These are phyloP conservation scores for Phrynocephalus guinanensis DNA, from an alignment of 2,797 vertebrate species.

Conservation along the genomic window DNA sequence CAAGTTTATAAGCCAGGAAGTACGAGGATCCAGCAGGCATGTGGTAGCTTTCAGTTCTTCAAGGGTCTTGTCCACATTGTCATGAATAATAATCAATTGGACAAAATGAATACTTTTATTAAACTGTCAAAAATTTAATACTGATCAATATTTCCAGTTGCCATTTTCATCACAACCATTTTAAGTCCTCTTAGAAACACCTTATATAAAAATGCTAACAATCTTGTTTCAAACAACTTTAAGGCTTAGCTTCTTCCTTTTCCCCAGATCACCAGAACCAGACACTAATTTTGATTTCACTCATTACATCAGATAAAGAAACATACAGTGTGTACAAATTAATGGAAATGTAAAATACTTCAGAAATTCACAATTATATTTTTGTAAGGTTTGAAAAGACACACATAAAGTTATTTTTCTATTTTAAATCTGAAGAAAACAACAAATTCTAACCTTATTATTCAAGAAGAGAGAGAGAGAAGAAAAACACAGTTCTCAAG, in stretches of 20 bases:
- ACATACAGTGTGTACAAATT: background rate
- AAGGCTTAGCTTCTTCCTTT: background rate
- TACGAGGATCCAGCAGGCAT: no score
- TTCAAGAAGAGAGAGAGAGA: background rate
- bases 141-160: background rate
- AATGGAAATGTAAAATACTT: background rate
- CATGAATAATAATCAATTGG: no score
- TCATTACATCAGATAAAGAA: background rate
- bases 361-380: background rate
- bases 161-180: background rate
- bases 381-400: slow-evolving; percentile 7
- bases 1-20: no score
- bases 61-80: no score
- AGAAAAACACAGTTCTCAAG: slow-evolving; percentile 12
- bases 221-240: slow-evolving; percentile 1
- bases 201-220: background rate
- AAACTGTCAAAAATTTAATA: background rate
- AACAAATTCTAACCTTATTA: slow-evolving; percentile 11
- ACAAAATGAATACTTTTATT: background rate
- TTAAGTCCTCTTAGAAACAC: background rate
- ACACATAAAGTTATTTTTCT: slow-evolving; percentile 29
- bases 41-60: no score
- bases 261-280: background rate
- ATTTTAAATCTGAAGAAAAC: slow-evolving; percentile 34
- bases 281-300: background rate